Conservation (phyloP, 2,888 invertebrate species). For the Capitulum mitella region DNA sequence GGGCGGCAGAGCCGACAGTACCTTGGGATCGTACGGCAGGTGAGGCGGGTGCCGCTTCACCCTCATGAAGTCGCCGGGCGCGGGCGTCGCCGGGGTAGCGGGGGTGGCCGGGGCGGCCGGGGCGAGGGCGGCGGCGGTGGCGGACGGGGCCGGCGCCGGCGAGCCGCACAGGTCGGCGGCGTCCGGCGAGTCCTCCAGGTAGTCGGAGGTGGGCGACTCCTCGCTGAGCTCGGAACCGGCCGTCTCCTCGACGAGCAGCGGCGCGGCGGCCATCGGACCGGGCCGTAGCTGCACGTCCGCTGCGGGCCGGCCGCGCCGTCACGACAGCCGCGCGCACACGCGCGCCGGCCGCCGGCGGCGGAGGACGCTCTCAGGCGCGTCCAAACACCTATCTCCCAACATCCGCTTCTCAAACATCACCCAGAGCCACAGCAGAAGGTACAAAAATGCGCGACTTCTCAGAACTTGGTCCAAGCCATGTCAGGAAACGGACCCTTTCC, state of each 20-base stretch:
- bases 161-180: conserved; percentile 44
- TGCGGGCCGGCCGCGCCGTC: too few species aligned
- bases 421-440: too few species aligned
- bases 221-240: conserved; percentile 38
- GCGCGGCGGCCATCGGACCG: background rate
- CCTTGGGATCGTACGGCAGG: conserved; percentile 66
- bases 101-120: too few species aligned
- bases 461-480: too few species aligned
- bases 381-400: too few species aligned
- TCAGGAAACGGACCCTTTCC: too few species aligned
- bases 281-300: conserved; percentile 28
- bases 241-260: background rate
- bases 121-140: background rate
- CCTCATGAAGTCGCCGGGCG: background rate
- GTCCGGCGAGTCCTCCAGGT: conserved; percentile 50
- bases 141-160: conserved; percentile 35
- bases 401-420: too few species aligned
- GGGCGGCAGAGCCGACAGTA: conserved; percentile 29
- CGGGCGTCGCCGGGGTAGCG: background rate
- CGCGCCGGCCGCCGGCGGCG: too few species aligned
- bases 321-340: too few species aligned
- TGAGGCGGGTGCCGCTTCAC: conserved; percentile 59
- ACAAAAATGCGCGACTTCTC: too few species aligned
- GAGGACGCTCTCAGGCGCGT: too few species aligned
- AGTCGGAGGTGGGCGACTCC: conserved; percentile 52